phyloP scores from a whole-genome alignment of 2,888 invertebrate species.

The Rugalucina vietnamica region DNA sequence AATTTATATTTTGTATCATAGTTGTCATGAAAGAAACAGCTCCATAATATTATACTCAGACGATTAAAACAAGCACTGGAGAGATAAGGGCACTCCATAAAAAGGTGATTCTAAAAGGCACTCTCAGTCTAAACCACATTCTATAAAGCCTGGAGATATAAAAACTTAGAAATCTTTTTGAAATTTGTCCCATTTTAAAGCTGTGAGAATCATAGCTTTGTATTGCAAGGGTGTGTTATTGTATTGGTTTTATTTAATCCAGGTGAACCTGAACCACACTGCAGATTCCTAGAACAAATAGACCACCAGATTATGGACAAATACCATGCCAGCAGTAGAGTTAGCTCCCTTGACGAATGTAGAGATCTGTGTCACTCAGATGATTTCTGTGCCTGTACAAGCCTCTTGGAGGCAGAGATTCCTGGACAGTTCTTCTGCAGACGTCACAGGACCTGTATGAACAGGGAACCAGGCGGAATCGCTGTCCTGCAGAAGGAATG shows the following conservation, averaged over 20 bases:
- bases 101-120: too few species aligned
- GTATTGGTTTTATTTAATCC: not conserved
- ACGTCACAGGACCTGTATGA: not conserved
- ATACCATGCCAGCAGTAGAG: conserved; percentile 3
- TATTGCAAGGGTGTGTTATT: not conserved
- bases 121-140: too few species aligned
- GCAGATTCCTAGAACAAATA: not conserved
- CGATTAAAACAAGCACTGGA: too few species aligned
- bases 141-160: too few species aligned
- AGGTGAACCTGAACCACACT: not conserved
- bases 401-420: not conserved
- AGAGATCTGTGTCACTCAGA: not conserved
- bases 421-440: not conserved
- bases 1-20: too few species aligned
- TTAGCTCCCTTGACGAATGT: not conserved
- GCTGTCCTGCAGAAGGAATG: not conserved
- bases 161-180: too few species aligned
- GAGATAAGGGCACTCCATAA: too few species aligned
- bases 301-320: not conserved
- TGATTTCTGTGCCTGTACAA: conserved; percentile 7
- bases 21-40: too few species aligned
- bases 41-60: not conserved
- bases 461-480: not conserved
- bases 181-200: too few species aligned
- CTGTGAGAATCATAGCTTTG: too few species aligned